Percentiles rank a stretch among this genome's conserved stretches.
Conservation (phyloP, 1,140 invertebrate genomes). For the Drosophila asahinai region DNA sequence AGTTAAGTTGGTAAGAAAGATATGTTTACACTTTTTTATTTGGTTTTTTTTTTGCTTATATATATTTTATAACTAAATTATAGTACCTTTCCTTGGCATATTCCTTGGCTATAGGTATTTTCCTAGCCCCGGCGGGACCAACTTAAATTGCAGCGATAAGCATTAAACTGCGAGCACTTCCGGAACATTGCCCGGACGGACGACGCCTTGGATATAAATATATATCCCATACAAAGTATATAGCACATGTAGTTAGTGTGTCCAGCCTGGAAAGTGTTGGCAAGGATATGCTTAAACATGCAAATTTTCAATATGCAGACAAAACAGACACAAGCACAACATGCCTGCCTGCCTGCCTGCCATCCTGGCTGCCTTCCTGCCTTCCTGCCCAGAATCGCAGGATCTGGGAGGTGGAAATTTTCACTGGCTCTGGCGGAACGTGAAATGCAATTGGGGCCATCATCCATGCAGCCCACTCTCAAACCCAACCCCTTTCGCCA, state of each 20-base stretch:
- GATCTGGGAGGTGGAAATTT: conserved; percentile 47
- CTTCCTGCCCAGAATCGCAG: conserved; percentile 60
- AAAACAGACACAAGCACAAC: conserved; percentile 64
- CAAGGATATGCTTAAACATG: conserved; percentile 84
- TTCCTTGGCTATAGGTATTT: conserved; percentile 11
- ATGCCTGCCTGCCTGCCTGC: conserved; percentile 78
- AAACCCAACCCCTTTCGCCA: conserved; percentile 14
- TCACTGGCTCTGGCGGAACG: conserved; percentile 65
- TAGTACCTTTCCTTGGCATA: not conserved
- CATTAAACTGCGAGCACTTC: conserved; percentile 80
- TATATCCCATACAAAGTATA: conserved; percentile 36
- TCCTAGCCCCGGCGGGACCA: conserved; percentile 32
- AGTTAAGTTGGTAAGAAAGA: too few relatives aligned
- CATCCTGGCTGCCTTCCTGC: conserved; percentile 7
- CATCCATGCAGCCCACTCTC: not conserved
- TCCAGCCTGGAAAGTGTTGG: conserved; percentile 75
- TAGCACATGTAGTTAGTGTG: conserved; percentile 42
- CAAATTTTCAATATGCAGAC: conserved; percentile 84
- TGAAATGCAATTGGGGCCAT: conserved; percentile 74
- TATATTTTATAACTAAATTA: too few relatives aligned
- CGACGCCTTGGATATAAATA: conserved; percentile 28
- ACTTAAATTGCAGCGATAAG: conserved; percentile 82
- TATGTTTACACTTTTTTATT: too few relatives aligned
- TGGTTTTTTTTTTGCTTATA: too few relatives aligned
- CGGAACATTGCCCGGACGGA: conserved; percentile 46